Evolutionary conservation across 2,888 invertebrate species (phyloP).

Genomic region (Sinotaia quadrata): DNA sequence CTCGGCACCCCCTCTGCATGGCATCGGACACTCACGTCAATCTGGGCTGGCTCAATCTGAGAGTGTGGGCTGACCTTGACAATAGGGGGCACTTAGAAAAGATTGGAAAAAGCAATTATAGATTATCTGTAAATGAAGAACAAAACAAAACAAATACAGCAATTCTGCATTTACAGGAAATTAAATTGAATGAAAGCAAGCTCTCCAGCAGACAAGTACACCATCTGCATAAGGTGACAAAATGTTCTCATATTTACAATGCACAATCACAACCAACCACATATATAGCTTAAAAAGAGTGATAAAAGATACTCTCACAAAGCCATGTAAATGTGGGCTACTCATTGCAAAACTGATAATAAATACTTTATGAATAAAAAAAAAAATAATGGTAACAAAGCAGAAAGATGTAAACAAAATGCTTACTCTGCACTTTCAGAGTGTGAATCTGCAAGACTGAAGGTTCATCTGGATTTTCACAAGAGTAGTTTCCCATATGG

Average conservation of each 20-base stretch:
- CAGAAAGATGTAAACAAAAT: background rate
- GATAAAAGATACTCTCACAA: background rate
- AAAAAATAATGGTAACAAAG: background rate
- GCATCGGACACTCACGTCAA: conserved; percentile 81
- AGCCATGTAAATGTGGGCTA: background rate
- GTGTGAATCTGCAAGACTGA: conserved; percentile 83
- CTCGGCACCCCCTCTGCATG: conserved; percentile 83
- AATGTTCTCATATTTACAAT: too few relatives aligned
- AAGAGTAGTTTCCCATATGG: conserved; percentile 85
- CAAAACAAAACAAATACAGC: too few relatives aligned
- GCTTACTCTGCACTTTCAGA: conserved; percentile 82
- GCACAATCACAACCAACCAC: background rate
- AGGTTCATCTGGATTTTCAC: conserved; percentile 81
- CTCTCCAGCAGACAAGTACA: too few relatives aligned
- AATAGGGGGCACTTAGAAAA: conserved; percentile 79
- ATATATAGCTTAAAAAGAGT: background rate
- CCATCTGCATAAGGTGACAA: too few relatives aligned
- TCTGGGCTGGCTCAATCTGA: conserved; percentile 80
- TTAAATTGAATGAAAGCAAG: too few relatives aligned
- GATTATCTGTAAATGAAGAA: too few relatives aligned
- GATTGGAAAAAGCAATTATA: too few relatives aligned
- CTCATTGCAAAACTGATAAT: too few relatives aligned
- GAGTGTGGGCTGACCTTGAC: conserved; percentile 82
- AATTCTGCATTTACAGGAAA: too few relatives aligned
- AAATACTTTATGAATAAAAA: too few relatives aligned